A percentile compares a stretch with the other conserved stretches of the same genome.
These are phyloP conservation scores for Eudyptes chrysolophus DNA, from an alignment of 2,113 vertebrate genomes.

Conservation along the genomic window DNA sequence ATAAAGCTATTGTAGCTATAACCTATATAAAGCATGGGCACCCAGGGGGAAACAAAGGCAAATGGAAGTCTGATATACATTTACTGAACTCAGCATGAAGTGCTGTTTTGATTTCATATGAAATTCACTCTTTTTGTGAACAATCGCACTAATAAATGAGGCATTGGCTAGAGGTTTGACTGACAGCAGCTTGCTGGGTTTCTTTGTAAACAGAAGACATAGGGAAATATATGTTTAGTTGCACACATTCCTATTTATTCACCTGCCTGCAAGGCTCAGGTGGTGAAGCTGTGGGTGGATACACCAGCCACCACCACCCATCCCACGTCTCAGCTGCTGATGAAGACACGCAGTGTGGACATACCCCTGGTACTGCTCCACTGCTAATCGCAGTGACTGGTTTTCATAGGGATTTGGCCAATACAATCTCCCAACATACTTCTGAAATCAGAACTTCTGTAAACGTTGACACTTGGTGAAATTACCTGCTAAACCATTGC, in stretches of 20 bases:
- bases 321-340: neutral
- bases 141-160: slow-evolving; percentile 15
- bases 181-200: slow-evolving; percentile 20
- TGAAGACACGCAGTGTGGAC: rapidly evolving
- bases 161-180: neutral
- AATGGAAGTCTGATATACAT: neutral
- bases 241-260: neutral
- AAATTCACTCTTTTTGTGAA: slow-evolving; percentile 46
- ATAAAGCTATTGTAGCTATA: neutral
- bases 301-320: neutral
- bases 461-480: neutral
- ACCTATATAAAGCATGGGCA: neutral
- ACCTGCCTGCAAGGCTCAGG: neutral
- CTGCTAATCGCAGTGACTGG: neutral
- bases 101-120: slow-evolving; percentile 7
- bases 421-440: neutral
- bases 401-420: neutral
- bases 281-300: neutral
- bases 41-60: neutral
- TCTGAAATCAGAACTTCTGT: neutral
- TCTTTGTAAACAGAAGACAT: neutral
- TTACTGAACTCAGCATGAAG: slow-evolving; percentile 13
- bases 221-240: slow-evolving; percentile 1
- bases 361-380: neutral
- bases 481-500: neutral